Conservation (phyloP, 2,888 invertebrate genomes). For the Oscheius onirici region DNA sequence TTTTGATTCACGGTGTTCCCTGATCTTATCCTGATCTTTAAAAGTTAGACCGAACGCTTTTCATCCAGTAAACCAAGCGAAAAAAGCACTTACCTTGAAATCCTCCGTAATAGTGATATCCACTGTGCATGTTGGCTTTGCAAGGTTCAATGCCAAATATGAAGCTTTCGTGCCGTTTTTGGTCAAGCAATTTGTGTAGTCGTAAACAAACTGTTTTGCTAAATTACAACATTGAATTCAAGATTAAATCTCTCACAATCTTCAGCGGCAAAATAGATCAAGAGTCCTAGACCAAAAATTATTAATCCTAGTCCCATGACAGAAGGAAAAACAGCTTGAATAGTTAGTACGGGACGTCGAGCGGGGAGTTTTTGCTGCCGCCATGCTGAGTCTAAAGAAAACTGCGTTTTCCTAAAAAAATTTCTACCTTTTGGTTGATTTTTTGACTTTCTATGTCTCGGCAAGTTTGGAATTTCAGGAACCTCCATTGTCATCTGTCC, state of each 20-base stretch:
- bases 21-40: too few species aligned
- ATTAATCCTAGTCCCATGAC: conserved; percentile 37
- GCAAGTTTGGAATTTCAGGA: conserved; percentile 13
- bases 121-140: conserved; percentile 40
- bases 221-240: conserved; percentile 28
- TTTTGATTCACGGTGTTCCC: too few species aligned
- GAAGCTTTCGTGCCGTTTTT: conserved; percentile 29
- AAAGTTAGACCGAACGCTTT: neutral
- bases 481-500: neutral
- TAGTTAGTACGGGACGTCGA: conserved; percentile 50
- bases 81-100: conserved; percentile 39
- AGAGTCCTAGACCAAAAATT: conserved; percentile 43
- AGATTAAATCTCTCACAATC: conserved; percentile 36
- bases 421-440: conserved; percentile 23
- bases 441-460: neutral
- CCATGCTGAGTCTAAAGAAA: conserved; percentile 46
- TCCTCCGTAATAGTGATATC: conserved; percentile 39
- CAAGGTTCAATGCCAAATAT: neutral
- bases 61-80: too few species aligned
- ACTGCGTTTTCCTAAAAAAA: neutral
- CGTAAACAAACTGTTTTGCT: conserved; percentile 51
- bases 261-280: conserved; percentile 42
- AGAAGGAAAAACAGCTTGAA: conserved; percentile 46
- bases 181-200: conserved; percentile 56
- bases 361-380: conserved; percentile 56